These are phyloP conservation scores for Pseudorhiza aurosa DNA, from an alignment of 30 jellyfish, hydroid and myxozoan species.

Conservation along the genomic window DNA sequence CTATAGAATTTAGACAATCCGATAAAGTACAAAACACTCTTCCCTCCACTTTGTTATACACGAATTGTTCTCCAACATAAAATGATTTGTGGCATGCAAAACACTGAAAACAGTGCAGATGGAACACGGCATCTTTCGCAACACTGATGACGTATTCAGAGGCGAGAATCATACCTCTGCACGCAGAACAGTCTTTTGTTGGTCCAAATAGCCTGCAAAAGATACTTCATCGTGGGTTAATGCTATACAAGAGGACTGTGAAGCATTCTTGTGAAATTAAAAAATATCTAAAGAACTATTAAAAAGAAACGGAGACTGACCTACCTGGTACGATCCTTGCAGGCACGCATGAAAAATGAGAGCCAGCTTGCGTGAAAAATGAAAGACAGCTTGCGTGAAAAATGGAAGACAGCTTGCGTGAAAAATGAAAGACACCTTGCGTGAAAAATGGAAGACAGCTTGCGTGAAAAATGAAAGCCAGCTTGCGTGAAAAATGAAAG, in stretches of 20 bases:
- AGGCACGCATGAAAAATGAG: too few relatives aligned
- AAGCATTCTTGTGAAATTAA: background rate
- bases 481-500: too few relatives aligned
- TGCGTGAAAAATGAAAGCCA: too few relatives aligned
- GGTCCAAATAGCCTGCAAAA: constrained; percentile 68
- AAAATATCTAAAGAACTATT: background rate
- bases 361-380: too few relatives aligned
- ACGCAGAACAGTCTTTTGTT: constrained; percentile 41
- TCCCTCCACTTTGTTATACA: constrained; percentile 2
- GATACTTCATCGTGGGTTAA: background rate
- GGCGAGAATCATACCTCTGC: constrained; percentile 29
- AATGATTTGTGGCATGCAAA: constrained; percentile 24
- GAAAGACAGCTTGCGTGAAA: too few relatives aligned
- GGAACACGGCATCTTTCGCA: constrained; percentile 18
- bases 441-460: too few relatives aligned
- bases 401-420: too few relatives aligned
- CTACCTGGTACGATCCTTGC: too few relatives aligned
- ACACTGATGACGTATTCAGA: constrained; percentile 43
- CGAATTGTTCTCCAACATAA: constrained; percentile 67
- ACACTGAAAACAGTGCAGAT: constrained; percentile 51
- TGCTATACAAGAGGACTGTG: background rate
- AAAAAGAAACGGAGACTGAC: too few relatives aligned
- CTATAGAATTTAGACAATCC: too few relatives aligned
- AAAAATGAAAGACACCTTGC: too few relatives aligned
- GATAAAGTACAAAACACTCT: constrained; percentile 34